phyloP scores from a whole-genome alignment of 2,797 vertebrate species.

The Pipistrellus pygmaeus region DNA sequence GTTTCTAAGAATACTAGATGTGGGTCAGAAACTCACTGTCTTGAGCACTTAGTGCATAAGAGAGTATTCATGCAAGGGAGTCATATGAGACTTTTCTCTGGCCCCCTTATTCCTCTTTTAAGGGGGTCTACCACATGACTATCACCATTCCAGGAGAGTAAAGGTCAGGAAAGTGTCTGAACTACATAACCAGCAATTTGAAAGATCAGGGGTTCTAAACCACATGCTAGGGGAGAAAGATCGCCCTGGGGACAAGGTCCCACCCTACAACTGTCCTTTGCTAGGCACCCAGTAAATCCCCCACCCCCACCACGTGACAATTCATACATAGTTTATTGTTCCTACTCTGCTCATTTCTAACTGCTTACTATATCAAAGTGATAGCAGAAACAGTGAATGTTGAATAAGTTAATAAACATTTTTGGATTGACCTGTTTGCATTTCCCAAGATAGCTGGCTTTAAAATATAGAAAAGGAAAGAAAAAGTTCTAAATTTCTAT shows the following conservation, averaged over 20 bases:
- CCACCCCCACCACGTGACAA: not conserved
- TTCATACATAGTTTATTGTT: not conserved
- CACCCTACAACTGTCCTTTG: not conserved
- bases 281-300: not conserved
- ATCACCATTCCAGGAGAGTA: not conserved
- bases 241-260: not conserved
- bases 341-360: not conserved
- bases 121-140: not conserved
- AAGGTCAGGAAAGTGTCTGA: not conserved
- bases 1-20: not conserved
- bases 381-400: not conserved
- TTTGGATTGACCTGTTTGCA: not conserved
- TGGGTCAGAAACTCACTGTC: not conserved
- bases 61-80: not conserved
- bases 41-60: not conserved
- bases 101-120: not conserved
- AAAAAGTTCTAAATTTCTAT: slow-evolving; percentile 57
- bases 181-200: not conserved
- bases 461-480: not conserved
- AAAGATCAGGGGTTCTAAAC: not conserved
- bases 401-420: slow-evolving; percentile 52
- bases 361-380: not conserved
- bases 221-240: not conserved
- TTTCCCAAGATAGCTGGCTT: slow-evolving; percentile 8
- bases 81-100: not conserved